Base-by-base conservation (phyloP, 2,113 vertebrate genomes). In the Rhombomys opimus region DNA sequence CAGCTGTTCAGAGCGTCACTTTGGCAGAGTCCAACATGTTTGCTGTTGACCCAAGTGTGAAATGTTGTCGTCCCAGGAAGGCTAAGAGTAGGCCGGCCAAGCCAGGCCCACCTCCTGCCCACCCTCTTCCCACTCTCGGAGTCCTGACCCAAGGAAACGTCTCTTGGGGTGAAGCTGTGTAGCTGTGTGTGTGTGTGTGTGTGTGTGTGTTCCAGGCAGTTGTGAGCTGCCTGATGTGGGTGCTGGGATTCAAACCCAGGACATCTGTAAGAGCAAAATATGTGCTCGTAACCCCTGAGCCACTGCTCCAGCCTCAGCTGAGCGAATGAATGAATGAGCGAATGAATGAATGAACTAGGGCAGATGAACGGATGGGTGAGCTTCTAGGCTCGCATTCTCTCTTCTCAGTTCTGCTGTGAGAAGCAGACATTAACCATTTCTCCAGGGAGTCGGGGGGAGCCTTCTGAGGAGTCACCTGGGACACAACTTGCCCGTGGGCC, bases 361-460 rank as follows among this genome's bases (percentile, higher is more conserved):
- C 27, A 59, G 9, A 52, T 18, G 10, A 50, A 81, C 52, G 82
- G 38, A 22, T 25, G 8, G 7, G 10, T 27, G 54, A 25, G 61
- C 67, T 38, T 80, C 84, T 85, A 50, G 22, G 78, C 63, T 22
- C 13, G 18, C 22, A 23, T 30, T 70, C 81, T 88, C n/a, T 38
- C 35, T 22, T 80, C 41, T 87, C 25, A 76, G 65, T 50, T 72
- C 38, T 25, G 32, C n/a, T 6, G 0, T 4, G 8, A 73, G 8
- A 76, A 27, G 35, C 61, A 67, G 46, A 87, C 35, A 35, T 30
- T 17, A 1, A 4, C 41, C 20, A 12, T 54, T 65, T 67, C 76
- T 67, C 23, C 41, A 22, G 1, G 0, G 30, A 38, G 57, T n/a
- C 65, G 1, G 25, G 59, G 65, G 20, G 35, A 3, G 1, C 2